Evolutionary conservation across 2,797 vertebrate genomes (phyloP).

Genomic region (Sebastes nivosus): DNA sequence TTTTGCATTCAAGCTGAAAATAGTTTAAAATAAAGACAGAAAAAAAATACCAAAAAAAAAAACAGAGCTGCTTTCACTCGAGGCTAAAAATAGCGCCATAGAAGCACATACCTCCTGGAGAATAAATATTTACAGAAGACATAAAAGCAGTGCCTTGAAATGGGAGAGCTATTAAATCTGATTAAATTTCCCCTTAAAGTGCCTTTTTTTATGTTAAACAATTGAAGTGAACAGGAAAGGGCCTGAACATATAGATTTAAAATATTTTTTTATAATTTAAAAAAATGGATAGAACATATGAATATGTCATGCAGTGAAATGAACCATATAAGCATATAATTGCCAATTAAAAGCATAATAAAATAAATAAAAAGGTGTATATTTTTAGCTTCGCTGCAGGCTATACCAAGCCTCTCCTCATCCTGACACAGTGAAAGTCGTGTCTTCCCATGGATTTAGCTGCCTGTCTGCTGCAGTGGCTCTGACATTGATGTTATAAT

Average conservation of each 20-base stretch:
- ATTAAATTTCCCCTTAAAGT: slow-evolving; percentile 54
- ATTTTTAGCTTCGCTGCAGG: slow-evolving; percentile 39
- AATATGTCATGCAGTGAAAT: slow-evolving; percentile 23
- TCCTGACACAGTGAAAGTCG: slow-evolving; percentile 55
- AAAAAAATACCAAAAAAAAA: slow-evolving; percentile 54
- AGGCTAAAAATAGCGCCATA: slow-evolving; percentile 70
- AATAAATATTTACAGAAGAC: slow-evolving; percentile 82
- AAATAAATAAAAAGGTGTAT: not conserved
- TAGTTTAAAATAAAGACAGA: slow-evolving; percentile 57
- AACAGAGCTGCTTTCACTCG: slow-evolving; percentile 64
- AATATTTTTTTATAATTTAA: not conserved
- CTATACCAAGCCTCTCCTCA: slow-evolving; percentile 14
- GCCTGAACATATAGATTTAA: slow-evolving; percentile 1
- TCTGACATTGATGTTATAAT: slow-evolving; percentile 77
- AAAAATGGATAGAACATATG: not conserved
- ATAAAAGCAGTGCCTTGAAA: slow-evolving; percentile 78
- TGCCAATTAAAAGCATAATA: slow-evolving; percentile 39
- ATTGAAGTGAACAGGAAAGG: not conserved
- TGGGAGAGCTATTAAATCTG: slow-evolving; percentile 75
- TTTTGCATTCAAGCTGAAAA: slow-evolving; percentile 41
- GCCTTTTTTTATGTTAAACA: slow-evolving; percentile 55
- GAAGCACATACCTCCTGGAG: slow-evolving; percentile 64
- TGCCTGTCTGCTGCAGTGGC: slow-evolving; percentile 38
- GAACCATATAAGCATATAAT: slow-evolving; percentile 13
- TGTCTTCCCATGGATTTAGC: slow-evolving; percentile 44